Percentiles rank a stretch among this genome's conserved stretches.
These are phyloP conservation scores for Melanostigma gelatinosum DNA, from an alignment of 2,113 vertebrate species.

Conservation along the genomic window DNA sequence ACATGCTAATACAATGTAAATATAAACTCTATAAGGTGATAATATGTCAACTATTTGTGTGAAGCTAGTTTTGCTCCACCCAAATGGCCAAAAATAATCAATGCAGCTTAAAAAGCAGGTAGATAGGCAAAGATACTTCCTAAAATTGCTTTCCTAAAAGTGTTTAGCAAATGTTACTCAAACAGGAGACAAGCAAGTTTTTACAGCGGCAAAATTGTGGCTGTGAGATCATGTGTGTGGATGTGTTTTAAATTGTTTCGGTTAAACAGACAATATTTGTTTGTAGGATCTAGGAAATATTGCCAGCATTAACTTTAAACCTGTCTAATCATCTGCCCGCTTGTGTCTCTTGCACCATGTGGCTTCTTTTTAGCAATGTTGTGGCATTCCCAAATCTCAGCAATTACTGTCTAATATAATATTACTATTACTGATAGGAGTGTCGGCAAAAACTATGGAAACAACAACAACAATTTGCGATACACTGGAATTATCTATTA, in stretches of 20 bases:
- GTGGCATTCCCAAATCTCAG: conserved; percentile 3
- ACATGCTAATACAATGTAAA: background rate
- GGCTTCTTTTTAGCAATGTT: background rate
- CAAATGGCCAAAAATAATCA: background rate
- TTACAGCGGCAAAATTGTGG: background rate
- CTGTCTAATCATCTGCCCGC: conserved; percentile 9
- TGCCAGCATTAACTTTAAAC: background rate
- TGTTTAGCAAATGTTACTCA: background rate
- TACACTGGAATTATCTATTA: conserved; percentile 15
- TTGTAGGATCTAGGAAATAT: background rate
- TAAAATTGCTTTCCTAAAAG: background rate
- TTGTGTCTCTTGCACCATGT: conserved; percentile 2
- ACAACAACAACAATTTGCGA: conserved; percentile 5
- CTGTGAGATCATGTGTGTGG: too few species aligned
- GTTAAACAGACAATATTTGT: background rate
- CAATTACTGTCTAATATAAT: background rate
- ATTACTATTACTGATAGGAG: background rate
- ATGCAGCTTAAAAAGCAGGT: background rate
- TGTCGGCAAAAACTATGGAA: background rate
- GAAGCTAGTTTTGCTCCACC: background rate
- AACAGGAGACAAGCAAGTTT: background rate
- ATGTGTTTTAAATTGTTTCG: background rate
- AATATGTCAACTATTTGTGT: background rate
- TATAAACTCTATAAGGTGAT: background rate
- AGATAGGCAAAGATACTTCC: background rate